phyloP scores from a whole-genome alignment of 2,113 vertebrate genomes.

The Elaphurus davidianus region DNA sequence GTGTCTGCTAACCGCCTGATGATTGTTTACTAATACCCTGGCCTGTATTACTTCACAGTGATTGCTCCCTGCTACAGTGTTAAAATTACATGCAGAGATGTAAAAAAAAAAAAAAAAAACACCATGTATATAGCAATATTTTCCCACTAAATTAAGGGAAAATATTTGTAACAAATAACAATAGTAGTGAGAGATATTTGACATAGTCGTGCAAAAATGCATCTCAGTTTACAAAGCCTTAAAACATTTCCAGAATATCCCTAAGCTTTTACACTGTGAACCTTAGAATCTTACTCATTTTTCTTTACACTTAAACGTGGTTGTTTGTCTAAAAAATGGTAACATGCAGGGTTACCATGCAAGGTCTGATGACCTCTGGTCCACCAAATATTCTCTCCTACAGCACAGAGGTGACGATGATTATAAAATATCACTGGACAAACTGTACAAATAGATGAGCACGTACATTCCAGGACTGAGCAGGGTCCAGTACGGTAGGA shows the following conservation, averaged over 20 bases:
- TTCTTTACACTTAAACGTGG: conserved; percentile 72
- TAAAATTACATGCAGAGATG: conserved; percentile 81
- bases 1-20: conserved; percentile 42
- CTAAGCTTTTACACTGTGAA: not conserved
- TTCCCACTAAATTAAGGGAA: conserved; percentile 75
- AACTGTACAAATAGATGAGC: conserved; percentile 86
- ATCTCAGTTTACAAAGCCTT: conserved; percentile 64
- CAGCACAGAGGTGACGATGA: conserved; percentile 82
- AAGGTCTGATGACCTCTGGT: conserved; percentile 89
- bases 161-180: conserved; percentile 75
- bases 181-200: conserved; percentile 70
- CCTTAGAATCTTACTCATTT: conserved; percentile 72
- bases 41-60: conserved; percentile 67
- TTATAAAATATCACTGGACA: conserved; percentile 85
- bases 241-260: conserved; percentile 41
- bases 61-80: conserved; percentile 68
- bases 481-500: conserved; percentile 92
- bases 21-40: conserved; percentile 70
- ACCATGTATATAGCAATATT: conserved; percentile 53
- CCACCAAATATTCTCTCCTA: conserved; percentile 92
- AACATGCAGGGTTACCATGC: conserved; percentile 81
- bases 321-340: conserved; percentile 83
- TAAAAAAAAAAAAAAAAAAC: conserved; percentile 10
- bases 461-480: conserved; percentile 84
- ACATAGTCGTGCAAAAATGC: conserved; percentile 79